Percentiles rank a stretch among this genome's conserved stretches.
These are phyloP conservation scores for Pemphredon lugubris DNA, from an alignment of 2,888 invertebrate species.

Conservation along the genomic window DNA sequence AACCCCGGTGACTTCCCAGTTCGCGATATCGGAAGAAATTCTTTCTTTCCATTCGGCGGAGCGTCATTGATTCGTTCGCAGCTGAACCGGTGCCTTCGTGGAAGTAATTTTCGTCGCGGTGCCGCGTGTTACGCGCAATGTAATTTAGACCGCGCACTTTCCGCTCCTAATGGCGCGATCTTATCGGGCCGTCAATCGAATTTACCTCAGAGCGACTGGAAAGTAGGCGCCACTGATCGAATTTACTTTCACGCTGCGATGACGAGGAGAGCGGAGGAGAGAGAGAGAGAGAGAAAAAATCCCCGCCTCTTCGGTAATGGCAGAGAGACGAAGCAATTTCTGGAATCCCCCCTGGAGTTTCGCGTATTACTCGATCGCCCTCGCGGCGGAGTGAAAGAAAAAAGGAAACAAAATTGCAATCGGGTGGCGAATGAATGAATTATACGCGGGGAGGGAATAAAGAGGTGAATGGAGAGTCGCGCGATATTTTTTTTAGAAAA, in stretches of 20 bases:
- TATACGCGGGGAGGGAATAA: background rate
- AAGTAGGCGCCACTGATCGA: slow-evolving; percentile 47
- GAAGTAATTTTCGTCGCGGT: no score
- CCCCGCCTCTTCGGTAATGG: background rate
- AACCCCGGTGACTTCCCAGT: no score
- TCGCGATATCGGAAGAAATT: no score
- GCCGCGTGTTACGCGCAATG: no score
- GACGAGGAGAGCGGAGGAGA: background rate
- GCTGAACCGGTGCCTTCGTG: no score
- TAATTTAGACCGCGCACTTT: slow-evolving; percentile 35
- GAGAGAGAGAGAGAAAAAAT: no score
- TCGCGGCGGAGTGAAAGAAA: no score
- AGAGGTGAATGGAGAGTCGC: background rate
- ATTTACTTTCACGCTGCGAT: slow-evolving; percentile 47
- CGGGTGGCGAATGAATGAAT: background rate
- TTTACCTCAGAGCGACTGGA: slow-evolving; percentile 38
- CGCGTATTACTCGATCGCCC: no score
- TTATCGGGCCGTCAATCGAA: slow-evolving; percentile 46
- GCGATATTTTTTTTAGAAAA: no score
- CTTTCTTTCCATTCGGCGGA: no score
- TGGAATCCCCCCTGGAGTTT: slow-evolving; percentile 19
- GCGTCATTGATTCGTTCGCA: no score
- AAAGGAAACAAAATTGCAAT: background rate
- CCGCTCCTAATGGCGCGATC: slow-evolving; percentile 42
- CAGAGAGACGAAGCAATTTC: slow-evolving; percentile 5